Evolutionary conservation across 2,888 invertebrate genomes (phyloP).

Genomic region (Hartigia nigra): DNA sequence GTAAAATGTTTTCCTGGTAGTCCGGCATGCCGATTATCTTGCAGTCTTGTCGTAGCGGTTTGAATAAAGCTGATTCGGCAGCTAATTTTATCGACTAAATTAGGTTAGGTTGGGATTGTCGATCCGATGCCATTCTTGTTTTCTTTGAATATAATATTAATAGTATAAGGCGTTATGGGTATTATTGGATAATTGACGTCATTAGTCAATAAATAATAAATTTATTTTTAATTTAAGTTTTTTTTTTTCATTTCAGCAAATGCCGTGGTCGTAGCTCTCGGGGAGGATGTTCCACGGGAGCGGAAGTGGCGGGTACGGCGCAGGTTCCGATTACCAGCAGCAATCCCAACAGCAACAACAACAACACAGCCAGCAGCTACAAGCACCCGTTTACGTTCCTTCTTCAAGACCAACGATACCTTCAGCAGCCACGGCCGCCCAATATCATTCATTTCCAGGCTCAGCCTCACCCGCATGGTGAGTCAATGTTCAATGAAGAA

Average conservation of each 20-base stretch:
- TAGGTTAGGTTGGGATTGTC: no score
- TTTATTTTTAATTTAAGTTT: not conserved
- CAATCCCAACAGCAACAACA: slow-evolving; percentile 56
- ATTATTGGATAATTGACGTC: not conserved
- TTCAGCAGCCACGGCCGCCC: slow-evolving; percentile 69
- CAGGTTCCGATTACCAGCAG: slow-evolving; percentile 62
- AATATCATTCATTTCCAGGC: slow-evolving; percentile 62
- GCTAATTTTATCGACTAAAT: not conserved
- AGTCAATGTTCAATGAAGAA: slow-evolving; percentile 10
- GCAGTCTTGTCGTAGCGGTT: not conserved
- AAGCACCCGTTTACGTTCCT: slow-evolving; percentile 77
- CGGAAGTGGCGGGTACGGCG: slow-evolving; percentile 62
- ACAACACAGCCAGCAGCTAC: slow-evolving; percentile 62
- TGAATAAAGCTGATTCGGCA: not conserved
- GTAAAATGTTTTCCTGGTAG: not conserved
- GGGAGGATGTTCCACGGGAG: slow-evolving; percentile 65
- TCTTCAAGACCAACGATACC: slow-evolving; percentile 71
- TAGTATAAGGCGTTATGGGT: no score
- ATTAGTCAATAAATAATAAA: no score
- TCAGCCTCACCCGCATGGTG: slow-evolving; percentile 63
- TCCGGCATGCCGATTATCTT: not conserved
- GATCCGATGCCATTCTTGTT: no score
- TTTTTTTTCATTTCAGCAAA: slow-evolving; percentile 36
- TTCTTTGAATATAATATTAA: no score
- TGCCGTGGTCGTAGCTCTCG: slow-evolving; percentile 42